Conservation (phyloP, 2,797 vertebrate species). For the Myotis findleyi region DNA sequence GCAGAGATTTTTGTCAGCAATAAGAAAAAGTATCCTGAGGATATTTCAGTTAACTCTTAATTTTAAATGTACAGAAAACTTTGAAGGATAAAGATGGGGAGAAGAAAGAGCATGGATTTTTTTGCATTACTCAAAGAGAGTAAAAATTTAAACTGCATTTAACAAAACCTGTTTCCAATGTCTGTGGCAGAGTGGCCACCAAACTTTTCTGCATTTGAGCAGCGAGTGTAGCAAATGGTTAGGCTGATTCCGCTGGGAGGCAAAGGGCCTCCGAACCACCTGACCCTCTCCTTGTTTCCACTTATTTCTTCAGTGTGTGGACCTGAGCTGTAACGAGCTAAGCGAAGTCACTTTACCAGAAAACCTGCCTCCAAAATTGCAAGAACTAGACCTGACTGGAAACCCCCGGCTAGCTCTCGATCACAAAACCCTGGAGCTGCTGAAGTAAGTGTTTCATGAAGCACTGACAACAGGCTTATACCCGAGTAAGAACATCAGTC, state of each 20-base stretch:
- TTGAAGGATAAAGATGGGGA: neutral
- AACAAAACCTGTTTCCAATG: neutral
- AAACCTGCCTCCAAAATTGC: conserved; percentile 96
- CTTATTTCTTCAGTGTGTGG: conserved; percentile 92
- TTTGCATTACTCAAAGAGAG: conserved; percentile 49
- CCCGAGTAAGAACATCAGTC: too few relatives aligned
- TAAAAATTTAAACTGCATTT: neutral
- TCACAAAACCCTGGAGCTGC: conserved; percentile 96
- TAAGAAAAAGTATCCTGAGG: neutral
- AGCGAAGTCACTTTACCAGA: conserved; percentile 95
- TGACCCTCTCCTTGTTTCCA: conserved; percentile 28
- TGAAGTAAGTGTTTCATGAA: conserved; percentile 91
- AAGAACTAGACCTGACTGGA: conserved; percentile 98
- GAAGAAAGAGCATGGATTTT: conserved; percentile 32
- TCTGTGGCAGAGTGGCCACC: neutral
- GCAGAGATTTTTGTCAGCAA: neutral
- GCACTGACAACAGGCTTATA: neutral
- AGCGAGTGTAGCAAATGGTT: neutral
- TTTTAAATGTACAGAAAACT: conserved; percentile 37
- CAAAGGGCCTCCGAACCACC: neutral
- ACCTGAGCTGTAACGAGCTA: conserved; percentile 98
- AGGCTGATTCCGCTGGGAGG: neutral
- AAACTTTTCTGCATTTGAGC: neutral
- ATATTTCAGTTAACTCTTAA: conserved; percentile 51
- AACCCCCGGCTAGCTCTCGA: conserved; percentile 96